Base-by-base conservation (phyloP, 2,888 invertebrate genomes). In the Chirona hameri region DNA sequence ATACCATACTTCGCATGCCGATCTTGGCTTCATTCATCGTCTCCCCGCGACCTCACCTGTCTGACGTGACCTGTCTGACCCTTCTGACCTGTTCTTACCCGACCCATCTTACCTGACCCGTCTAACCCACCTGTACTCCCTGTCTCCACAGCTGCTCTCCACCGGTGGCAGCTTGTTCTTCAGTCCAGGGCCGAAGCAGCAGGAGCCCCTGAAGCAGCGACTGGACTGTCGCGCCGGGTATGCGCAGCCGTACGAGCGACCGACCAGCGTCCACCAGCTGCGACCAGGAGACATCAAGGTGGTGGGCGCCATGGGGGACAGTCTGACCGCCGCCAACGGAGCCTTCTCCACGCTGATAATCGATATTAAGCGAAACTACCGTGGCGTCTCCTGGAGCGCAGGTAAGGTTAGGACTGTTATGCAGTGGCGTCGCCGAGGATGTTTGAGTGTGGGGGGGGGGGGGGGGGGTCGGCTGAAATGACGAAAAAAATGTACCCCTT, bases 251-350 rank as follows among this genome's bases (percentile, higher is more conserved):
- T 9, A 27, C 31, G 18, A 29, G 15, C 15, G 24, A 4, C 92
- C 92, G 0, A 88, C 85, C 0, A 90, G 89, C n/a, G 91, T 92
- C 10, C 90, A 92, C 87, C 87, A 88, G 76, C 85, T 92, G 82
- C 88, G 90, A 81, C 92, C 92, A 0, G 92, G 92, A 10, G 92
- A 92, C 86, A 90, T 92, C 55, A 91, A 91, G 84, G 87, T 92
- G 1, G 88, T 92, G 24, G 92, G 88, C 0, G 90, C 90, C 0
- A 87, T 92, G 86, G 92, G 92, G 0, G 92, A 92, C 86, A 91
- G 91, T 0, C 85, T 92, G 79, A 91, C 91, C 0, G 91, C 91
- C 0, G 92, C 91, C 27, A 89, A 89, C 84, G 92, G 91, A 7
- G 88, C 90, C 39, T 88, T 90, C 31, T 90, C 91, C 0, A 87